A percentile compares a stretch with the other conserved stretches of the same genome.
These are phyloP conservation scores for Cacoxenus indagator DNA, from an alignment of 2,888 invertebrate genomes.

Conservation along the genomic window DNA sequence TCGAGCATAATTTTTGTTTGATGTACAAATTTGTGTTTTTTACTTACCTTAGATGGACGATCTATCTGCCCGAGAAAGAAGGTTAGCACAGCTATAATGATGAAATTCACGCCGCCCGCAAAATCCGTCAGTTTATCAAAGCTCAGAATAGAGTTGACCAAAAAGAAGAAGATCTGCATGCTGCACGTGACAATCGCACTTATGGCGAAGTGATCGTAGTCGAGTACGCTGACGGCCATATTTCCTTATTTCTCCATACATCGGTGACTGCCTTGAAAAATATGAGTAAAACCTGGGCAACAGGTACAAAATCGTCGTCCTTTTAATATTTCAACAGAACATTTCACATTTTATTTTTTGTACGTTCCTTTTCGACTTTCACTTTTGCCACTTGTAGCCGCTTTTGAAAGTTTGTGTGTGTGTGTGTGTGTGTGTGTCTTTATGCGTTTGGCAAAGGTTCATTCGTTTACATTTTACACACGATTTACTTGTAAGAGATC, in stretches of 20 bases:
- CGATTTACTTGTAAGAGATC: slow-evolving; percentile 16
- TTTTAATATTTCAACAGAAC: background rate
- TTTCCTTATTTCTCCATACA: slow-evolving; percentile 10
- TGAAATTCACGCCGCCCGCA: slow-evolving; percentile 94
- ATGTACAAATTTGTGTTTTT: slow-evolving; percentile 6
- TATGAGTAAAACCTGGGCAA: background rate
- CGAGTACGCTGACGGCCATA: slow-evolving; percentile 75
- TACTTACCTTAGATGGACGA: slow-evolving; percentile 75
- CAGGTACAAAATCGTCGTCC: background rate
- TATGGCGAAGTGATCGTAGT: slow-evolving; percentile 87
- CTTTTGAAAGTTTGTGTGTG: background rate
- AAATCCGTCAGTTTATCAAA: slow-evolving; percentile 94
- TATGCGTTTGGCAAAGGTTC: background rate
- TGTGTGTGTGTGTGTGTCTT: background rate
- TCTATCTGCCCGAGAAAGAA: slow-evolving; percentile 88
- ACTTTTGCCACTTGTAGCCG: background rate
- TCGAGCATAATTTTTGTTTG: background rate
- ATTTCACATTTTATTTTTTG: slow-evolving; percentile 6
- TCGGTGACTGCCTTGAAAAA: background rate
- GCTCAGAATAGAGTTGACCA: slow-evolving; percentile 87
- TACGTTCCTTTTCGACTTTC: background rate
- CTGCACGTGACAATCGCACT: slow-evolving; percentile 87
- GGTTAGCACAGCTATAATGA: slow-evolving; percentile 87
- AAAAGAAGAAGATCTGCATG: slow-evolving; percentile 90
- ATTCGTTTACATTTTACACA: slow-evolving; percentile 6